A percentile compares a stretch with the other conserved stretches of the same genome.
These are phyloP conservation scores for Caenorhabditis latens DNA, from an alignment of 1,140 invertebrate species.

Conservation along the genomic window DNA sequence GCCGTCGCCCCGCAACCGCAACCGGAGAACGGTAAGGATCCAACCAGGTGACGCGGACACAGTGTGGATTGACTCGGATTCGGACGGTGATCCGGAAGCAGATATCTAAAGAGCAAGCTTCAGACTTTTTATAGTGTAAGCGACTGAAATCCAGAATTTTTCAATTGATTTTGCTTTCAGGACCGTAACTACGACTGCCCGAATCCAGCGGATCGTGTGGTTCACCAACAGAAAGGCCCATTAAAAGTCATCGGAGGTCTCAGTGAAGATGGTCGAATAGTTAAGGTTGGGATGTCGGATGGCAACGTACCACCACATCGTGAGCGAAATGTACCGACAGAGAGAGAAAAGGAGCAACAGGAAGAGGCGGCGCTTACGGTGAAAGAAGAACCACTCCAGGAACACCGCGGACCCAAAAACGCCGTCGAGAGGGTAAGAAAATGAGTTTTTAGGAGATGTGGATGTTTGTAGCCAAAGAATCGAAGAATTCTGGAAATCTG, in stretches of 20 bases:
- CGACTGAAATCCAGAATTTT: not conserved
- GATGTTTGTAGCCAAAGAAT: not conserved
- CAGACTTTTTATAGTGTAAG: not conserved
- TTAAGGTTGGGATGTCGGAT: not conserved
- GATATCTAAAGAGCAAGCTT: not conserved
- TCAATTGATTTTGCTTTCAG: not conserved
- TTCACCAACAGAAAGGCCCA: slow-evolving; percentile 11
- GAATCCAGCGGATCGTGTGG: not conserved
- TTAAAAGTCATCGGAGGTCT: not conserved
- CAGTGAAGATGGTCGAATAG: not conserved
- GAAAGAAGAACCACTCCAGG: too few relatives aligned
- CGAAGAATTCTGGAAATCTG: too few relatives aligned
- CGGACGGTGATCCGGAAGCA: not conserved
- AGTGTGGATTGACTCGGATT: slow-evolving; percentile 21
- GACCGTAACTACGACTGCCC: slow-evolving; percentile 20
- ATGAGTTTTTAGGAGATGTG: too few relatives aligned
- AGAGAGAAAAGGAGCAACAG: too few relatives aligned
- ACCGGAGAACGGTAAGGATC: not conserved
- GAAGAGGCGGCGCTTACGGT: too few relatives aligned
- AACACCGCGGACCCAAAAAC: too few relatives aligned
- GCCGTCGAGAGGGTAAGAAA: slow-evolving; percentile 9
- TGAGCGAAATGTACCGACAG: too few relatives aligned
- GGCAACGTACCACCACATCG: not conserved
- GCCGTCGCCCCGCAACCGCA: too few relatives aligned
- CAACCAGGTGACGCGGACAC: not conserved